Percentiles rank a stretch among this genome's conserved stretches.
Evolutionary conservation across 2,113 vertebrate species (phyloP).

Genomic region (Cyphomyrus discorhynchus): DNA sequence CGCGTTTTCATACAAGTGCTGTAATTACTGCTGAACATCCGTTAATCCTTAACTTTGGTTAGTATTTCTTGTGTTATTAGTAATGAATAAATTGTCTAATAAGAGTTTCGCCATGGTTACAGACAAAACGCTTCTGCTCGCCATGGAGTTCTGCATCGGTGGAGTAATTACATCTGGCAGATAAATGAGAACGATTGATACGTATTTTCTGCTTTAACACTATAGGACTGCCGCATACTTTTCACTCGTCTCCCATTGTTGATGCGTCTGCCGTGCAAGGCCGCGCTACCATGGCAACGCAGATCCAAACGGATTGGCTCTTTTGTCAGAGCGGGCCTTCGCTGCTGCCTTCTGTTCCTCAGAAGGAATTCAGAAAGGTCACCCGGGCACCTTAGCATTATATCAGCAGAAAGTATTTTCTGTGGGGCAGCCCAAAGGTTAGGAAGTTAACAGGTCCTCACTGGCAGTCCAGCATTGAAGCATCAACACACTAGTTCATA

Average conservation of each 20-base stretch:
- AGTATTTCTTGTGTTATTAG: neutral
- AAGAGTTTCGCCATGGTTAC: neutral
- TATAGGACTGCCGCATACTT: neutral
- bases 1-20: neutral
- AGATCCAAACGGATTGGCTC: neutral
- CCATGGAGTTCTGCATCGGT: neutral
- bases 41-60: neutral
- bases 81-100: neutral
- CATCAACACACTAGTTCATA: neutral
- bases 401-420: neutral
- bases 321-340: constrained; percentile 9
- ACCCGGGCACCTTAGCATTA: neutral
- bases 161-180: neutral
- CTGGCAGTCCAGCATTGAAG: neutral
- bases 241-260: constrained; percentile 3
- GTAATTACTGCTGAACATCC: neutral
- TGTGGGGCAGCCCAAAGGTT: neutral
- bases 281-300: constrained; percentile 26
- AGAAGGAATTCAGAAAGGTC: constrained; percentile 1
- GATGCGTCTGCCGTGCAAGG: constrained; percentile 1
- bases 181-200: neutral
- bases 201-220: neutral
- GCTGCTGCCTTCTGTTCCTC: neutral
- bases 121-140: neutral
- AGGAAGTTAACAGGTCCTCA: neutral